Conservation (phyloP, 2,888 invertebrate species). For the Autographa gamma region DNA sequence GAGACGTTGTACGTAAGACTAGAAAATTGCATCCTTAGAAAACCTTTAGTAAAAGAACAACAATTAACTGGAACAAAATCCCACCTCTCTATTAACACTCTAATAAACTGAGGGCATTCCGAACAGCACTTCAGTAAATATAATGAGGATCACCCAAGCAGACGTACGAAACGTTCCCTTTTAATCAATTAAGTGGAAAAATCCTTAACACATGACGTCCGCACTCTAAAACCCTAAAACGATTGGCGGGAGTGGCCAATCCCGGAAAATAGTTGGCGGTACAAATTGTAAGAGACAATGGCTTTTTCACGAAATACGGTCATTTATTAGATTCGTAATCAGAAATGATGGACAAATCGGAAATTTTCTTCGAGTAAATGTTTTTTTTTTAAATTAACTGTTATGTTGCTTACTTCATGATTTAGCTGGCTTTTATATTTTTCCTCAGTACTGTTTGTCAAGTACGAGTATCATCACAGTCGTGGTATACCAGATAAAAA, state of each 20-base stretch:
- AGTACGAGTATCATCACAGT: no score
- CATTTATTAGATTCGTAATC: no score
- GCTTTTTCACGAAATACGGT: neutral
- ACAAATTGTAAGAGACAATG: slow-evolving; percentile 43
- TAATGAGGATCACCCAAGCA: slow-evolving; percentile 33
- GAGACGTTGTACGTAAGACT: no score
- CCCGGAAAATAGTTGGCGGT: slow-evolving; percentile 58
- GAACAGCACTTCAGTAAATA: slow-evolving; percentile 35
- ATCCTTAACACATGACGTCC: slow-evolving; percentile 79
- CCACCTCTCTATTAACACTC: neutral
- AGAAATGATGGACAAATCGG: no score
- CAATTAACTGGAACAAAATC: neutral
- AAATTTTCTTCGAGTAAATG: no score
- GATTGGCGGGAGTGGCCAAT: slow-evolving; percentile 74
- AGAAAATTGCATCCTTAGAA: no score
- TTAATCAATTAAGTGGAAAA: slow-evolving; percentile 79
- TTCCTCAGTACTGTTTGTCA: no score
- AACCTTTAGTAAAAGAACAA: no score
- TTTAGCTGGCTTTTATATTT: no score
- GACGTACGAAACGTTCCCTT: slow-evolving; percentile 67
- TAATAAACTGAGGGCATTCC: slow-evolving; percentile 11
- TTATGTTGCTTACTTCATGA: no score
- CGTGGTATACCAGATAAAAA: no score
- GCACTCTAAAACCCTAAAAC: slow-evolving; percentile 76
- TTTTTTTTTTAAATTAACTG: no score